Evolutionary conservation across 2,888 invertebrate genomes (phyloP), one percentile per base, ranked within the genome.

Genomic region (Yponomeuta plumbellus): DNA sequence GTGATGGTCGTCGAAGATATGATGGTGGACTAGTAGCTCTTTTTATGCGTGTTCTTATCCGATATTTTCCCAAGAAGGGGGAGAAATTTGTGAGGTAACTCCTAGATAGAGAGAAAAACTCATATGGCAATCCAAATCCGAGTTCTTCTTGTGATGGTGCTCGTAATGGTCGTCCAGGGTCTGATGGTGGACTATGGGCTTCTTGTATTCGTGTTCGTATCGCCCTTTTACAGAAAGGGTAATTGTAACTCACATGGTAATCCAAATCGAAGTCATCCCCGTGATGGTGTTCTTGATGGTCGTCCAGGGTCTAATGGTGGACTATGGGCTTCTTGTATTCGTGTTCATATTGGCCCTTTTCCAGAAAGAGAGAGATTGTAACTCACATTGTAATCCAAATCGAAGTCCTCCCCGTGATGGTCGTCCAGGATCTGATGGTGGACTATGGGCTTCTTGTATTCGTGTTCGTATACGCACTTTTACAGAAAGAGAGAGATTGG

Each of bases 311-410:
- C 2, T 5, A 5, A 26, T 52, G 17, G 44, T 52, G 17, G 4
- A 2, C 1, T 17, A 17, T 13, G 4, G 44, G 11, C 44, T 13
- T 8, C 44, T 13, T 52, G 17, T 17, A 52, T 17, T 17, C 0
- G 13, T 52, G 44, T 17, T 8, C 10, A 10, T 8, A 34, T 34
- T 10, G 0, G 1, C 8, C 10, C 8, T 34, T 34, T 10, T 6
- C 8, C 34, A 34, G 34, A 8, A 8, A 34, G 34, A 34, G 34
- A 34, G 8, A 8, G 10, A 34, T 34, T 34, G 34, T 0, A 34
- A 77, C 88, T 83, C 66, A 91, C 91, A 70, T 92, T 90, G 70
- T 86, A 91, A 70, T 91, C 91, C 68, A 88, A 34, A 1, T 91
- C 91, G 59, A 83, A 87, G 1, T 91, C 89, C 4, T 84, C 84